Evolutionary conservation across 1,140 invertebrate species (phyloP).

Genomic region (Saccostrea glomerata): DNA sequence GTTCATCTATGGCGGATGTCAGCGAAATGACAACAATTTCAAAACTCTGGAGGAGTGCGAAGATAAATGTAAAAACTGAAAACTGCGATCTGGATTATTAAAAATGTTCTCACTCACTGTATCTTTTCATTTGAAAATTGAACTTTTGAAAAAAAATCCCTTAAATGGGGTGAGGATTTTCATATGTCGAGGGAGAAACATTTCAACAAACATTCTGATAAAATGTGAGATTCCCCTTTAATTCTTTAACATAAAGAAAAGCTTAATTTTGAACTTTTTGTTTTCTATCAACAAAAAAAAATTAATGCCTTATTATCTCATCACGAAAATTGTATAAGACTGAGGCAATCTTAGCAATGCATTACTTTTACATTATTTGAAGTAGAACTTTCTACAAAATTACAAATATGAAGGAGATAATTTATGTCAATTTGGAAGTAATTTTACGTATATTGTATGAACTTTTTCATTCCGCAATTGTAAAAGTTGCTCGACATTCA

Average conservation of each 20-base stretch:
- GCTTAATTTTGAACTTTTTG: neutral
- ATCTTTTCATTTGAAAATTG: neutral
- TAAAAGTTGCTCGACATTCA: neutral
- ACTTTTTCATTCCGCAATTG: neutral
- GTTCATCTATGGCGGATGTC: conserved; percentile 77
- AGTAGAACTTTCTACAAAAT: neutral
- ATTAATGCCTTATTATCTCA: neutral
- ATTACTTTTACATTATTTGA: neutral
- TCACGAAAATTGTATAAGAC: neutral
- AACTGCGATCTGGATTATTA: neutral
- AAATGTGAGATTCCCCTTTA: neutral
- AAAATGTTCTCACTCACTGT: neutral
- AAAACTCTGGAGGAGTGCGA: conserved; percentile 78
- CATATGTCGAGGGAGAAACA: neutral
- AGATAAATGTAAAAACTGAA: conserved; percentile 58
- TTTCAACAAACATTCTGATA: neutral
- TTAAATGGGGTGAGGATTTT: neutral
- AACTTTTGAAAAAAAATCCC: neutral
- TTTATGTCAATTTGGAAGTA: neutral
- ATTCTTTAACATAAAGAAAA: neutral
- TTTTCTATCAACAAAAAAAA: neutral
- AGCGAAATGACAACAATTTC: conserved; percentile 77
- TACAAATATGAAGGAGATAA: neutral
- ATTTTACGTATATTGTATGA: neutral
- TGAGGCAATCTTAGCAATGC: neutral